Evolutionary conservation across 1,140 invertebrate genomes (phyloP).

Genomic region (Aphis craccivora): DNA sequence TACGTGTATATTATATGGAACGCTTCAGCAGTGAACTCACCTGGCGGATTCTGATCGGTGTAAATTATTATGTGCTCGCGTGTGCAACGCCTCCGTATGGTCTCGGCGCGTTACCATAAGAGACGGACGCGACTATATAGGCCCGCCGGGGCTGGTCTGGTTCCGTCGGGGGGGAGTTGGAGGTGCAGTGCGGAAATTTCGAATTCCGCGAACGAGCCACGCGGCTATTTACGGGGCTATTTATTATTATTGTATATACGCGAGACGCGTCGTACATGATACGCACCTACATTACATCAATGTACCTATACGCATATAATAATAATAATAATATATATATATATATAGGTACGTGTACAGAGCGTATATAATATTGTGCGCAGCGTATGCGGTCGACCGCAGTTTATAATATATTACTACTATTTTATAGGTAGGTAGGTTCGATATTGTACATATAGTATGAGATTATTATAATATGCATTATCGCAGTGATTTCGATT

Average conservation of each 20-base stretch:
- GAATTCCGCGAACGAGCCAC: not conserved
- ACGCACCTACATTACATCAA: too few species aligned
- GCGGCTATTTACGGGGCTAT: not conserved
- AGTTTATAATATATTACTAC: not conserved
- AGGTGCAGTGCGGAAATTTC: not conserved
- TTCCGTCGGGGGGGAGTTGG: not conserved
- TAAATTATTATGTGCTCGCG: conserved; percentile 15
- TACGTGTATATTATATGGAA: not conserved
- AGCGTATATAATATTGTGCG: not conserved
- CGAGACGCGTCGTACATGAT: not conserved
- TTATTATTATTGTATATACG: not conserved
- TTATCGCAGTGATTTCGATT: not conserved
- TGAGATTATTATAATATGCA: not conserved
- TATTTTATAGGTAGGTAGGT: not conserved
- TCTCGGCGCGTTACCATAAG: not conserved
- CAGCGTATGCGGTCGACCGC: not conserved
- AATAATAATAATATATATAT: too few species aligned
- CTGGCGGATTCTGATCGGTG: not conserved
- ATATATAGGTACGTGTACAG: not conserved
- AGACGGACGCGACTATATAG: not conserved
- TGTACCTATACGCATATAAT: too few species aligned
- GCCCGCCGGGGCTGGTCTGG: not conserved
- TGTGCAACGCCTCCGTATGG: not conserved
- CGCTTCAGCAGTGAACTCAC: not conserved
- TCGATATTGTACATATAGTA: not conserved